phyloP scores from a whole-genome alignment of 2,113 vertebrate genomes.

The Microcebus ravelobensis region DNA sequence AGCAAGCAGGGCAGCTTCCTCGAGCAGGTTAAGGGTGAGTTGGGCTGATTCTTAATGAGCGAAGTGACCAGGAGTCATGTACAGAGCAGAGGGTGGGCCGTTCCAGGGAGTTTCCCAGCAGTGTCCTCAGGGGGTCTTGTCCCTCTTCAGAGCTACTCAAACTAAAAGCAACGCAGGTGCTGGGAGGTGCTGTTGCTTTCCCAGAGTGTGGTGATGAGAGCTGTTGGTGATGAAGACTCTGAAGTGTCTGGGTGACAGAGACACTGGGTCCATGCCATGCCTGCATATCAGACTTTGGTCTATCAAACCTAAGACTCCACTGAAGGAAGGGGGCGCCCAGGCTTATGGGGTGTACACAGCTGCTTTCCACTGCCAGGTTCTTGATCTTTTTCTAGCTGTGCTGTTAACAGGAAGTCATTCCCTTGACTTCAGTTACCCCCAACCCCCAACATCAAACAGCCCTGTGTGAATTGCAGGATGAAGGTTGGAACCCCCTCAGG shows the following conservation, averaged over 20 bases:
- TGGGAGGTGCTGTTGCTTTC: not conserved
- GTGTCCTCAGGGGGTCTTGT: not conserved
- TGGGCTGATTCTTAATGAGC: not conserved
- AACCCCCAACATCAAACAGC: not conserved
- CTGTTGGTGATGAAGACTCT: not conserved
- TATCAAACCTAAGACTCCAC: not conserved
- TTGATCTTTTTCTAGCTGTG: conserved; percentile 35
- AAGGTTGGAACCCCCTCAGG: not conserved
- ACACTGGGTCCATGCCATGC: not conserved
- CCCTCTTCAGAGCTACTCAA: not conserved
- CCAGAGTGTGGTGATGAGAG: not conserved
- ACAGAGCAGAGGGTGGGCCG: not conserved
- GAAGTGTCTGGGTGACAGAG: not conserved
- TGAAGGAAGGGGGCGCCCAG: not conserved
- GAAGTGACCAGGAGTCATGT: not conserved
- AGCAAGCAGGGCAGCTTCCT: not conserved
- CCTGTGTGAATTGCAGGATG: not conserved
- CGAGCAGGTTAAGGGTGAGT: not conserved
- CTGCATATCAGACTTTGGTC: too few relatives aligned
- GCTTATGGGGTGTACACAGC: not conserved
- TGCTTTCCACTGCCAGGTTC: not conserved
- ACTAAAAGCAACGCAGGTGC: not conserved
- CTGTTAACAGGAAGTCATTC: conserved; percentile 55
- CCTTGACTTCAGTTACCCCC: not conserved
- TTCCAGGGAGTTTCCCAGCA: not conserved